These are phyloP conservation scores for Sphinx pinastri DNA, from an alignment of 2,888 invertebrate genomes.

Conservation along the genomic window DNA sequence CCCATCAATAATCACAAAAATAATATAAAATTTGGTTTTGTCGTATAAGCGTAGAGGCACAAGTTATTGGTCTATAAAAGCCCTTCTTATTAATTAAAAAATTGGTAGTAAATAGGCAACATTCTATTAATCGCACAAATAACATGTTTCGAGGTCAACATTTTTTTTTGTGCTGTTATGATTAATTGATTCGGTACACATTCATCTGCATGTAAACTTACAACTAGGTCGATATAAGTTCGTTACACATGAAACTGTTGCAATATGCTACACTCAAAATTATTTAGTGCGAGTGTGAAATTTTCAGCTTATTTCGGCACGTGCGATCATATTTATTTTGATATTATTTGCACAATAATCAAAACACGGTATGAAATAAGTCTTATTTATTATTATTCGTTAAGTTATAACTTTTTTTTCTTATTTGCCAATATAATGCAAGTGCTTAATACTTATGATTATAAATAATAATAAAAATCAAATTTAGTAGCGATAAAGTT, in stretches of 20 bases:
- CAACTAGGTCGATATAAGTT: not conserved
- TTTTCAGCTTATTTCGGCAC: too few relatives aligned
- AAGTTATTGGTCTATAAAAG: not conserved
- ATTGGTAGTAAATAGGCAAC: not conserved
- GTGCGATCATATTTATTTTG: too few relatives aligned
- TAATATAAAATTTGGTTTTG: not conserved
- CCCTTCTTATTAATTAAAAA: not conserved
- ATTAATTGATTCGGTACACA: constrained; percentile 6
- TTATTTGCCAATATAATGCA: too few relatives aligned
- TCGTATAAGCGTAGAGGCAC: not conserved
- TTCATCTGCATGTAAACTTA: not conserved
- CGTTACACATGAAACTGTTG: not conserved
- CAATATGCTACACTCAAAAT: not conserved
- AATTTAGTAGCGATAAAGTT: not conserved
- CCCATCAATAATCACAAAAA: not conserved
- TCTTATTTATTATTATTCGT: too few relatives aligned
- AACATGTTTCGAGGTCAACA: constrained; percentile 7
- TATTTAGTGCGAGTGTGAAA: not conserved
- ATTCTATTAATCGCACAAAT: not conserved
- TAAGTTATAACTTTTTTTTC: too few relatives aligned
- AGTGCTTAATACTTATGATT: too few relatives aligned
- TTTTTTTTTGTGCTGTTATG: not conserved
- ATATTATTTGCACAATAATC: too few relatives aligned
- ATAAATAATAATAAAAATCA: not conserved
- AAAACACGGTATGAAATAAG: too few relatives aligned